Percentiles rank a stretch among this genome's conserved stretches.
These are phyloP conservation scores for Rhabdornis inornatus DNA, from an alignment of 2,113 vertebrate genomes.

Conservation along the genomic window DNA sequence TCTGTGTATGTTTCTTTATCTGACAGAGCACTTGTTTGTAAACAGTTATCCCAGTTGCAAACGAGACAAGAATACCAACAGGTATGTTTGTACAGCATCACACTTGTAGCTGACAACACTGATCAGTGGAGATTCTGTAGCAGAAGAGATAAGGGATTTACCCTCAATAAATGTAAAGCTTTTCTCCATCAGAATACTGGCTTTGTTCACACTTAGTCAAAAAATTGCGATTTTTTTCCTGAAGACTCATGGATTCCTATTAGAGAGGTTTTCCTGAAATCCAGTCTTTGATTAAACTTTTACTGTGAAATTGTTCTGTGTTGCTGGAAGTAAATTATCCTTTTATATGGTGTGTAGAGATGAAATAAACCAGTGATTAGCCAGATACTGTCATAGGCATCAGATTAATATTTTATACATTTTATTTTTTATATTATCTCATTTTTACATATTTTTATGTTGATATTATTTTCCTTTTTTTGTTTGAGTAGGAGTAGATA, in stretches of 20 bases:
- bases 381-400: not conserved
- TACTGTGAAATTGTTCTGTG: slow-evolving; percentile 26
- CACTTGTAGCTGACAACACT: slow-evolving; percentile 7
- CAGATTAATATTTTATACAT: not conserved
- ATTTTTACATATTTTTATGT: not conserved
- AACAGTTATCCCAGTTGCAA: slow-evolving; percentile 10
- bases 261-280: slow-evolving; percentile 44
- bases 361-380: not conserved
- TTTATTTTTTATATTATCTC: not conserved
- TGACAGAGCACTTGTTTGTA: slow-evolving; percentile 35
- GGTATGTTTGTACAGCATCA: not conserved
- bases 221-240: not conserved
- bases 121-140: slow-evolving; percentile 38
- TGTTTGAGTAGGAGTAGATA: not conserved
- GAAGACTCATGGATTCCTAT: slow-evolving; percentile 36
- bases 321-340: slow-evolving; percentile 27
- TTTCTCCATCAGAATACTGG: slow-evolving; percentile 21
- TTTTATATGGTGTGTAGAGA: not conserved
- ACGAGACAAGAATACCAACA: slow-evolving; percentile 38
- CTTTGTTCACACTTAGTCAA: slow-evolving; percentile 24
- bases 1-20: not conserved
- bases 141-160: slow-evolving; percentile 55
- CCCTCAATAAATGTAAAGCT: slow-evolving; percentile 27
- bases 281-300: slow-evolving; percentile 37
- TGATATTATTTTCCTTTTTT: not conserved